Evolutionary conservation across 92 coral and sea anemone genomes (phyloP).

Genomic region (Porites divaricata): DNA sequence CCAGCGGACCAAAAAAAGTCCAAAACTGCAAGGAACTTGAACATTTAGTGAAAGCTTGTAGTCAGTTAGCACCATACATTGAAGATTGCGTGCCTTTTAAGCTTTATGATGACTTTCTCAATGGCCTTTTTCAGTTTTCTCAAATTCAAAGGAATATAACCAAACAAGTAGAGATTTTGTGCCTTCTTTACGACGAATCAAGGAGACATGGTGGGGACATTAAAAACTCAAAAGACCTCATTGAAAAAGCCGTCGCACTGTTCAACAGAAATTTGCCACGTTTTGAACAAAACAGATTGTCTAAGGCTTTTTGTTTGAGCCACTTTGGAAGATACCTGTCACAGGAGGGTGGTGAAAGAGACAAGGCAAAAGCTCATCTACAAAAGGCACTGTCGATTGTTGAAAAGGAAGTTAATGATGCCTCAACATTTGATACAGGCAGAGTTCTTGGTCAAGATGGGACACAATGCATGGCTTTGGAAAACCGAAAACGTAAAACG

Average conservation of each 20-base stretch:
- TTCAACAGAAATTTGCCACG: too few relatives aligned
- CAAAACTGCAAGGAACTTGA: slow-evolving; percentile 2
- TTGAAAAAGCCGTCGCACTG: too few relatives aligned
- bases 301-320: slow-evolving; percentile 24
- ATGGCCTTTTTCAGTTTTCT: not conserved
- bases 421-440: too few relatives aligned
- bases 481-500: too few relatives aligned
- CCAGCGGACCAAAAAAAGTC: not conserved
- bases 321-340: not conserved
- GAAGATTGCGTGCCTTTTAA: slow-evolving; percentile 28
- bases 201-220: not conserved
- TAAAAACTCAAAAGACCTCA: too few relatives aligned
- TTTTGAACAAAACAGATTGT: not conserved
- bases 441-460: too few relatives aligned
- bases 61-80: slow-evolving; percentile 24
- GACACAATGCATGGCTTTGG: too few relatives aligned
- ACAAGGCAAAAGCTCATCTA: too few relatives aligned
- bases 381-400: too few relatives aligned
- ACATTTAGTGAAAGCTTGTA: not conserved
- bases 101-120: slow-evolving; percentile 24
- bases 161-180: slow-evolving; percentile 39
- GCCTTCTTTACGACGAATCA: slow-evolving; percentile 37
- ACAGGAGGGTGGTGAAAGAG: too few relatives aligned
- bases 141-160: not conserved
- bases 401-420: too few relatives aligned